These are phyloP conservation scores for Galeopsomyia nigrocyanea DNA, from an alignment of 2,888 invertebrate genomes.

Conservation along the genomic window DNA sequence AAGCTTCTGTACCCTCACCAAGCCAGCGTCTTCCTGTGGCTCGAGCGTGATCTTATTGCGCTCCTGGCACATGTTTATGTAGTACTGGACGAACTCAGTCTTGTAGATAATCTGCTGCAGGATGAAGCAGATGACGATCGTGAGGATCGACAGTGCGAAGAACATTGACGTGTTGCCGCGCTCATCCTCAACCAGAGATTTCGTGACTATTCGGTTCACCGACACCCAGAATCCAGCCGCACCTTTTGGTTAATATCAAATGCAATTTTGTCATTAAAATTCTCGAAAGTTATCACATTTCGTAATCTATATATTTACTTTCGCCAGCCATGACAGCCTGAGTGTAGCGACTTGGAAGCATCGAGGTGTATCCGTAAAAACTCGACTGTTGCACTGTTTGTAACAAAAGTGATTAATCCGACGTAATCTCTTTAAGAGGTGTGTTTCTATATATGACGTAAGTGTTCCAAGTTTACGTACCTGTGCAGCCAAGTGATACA, in stretches of 20 bases:
- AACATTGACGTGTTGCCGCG: constrained; percentile 88
- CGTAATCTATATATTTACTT: constrained; percentile 74
- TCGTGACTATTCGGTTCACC: constrained; percentile 86
- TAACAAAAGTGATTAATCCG: constrained; percentile 34
- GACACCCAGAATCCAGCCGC: constrained; percentile 91
- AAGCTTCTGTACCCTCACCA: constrained; percentile 71
- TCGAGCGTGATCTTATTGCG: constrained; percentile 85
- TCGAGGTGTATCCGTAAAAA: constrained; percentile 94
- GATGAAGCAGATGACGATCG: constrained; percentile 82
- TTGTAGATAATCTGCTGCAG: constrained; percentile 83
- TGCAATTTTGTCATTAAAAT: too few species aligned
- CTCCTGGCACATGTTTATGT: constrained; percentile 81
- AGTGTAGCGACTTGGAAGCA: constrained; percentile 90
- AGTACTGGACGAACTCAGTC: constrained; percentile 87
- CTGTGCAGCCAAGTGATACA: constrained; percentile 90
- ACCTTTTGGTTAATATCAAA: constrained; percentile 70
- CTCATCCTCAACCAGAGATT: constrained; percentile 82
- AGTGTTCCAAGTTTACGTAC: constrained; percentile 62
- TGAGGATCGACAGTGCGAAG: constrained; percentile 84
- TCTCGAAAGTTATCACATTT: too few species aligned
- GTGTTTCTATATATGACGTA: neutral
- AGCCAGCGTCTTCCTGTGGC: constrained; percentile 86
- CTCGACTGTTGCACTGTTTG: constrained; percentile 88
- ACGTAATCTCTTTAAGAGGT: constrained; percentile 3
- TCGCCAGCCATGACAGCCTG: constrained; percentile 97